Base-by-base conservation (phyloP, 2,113 vertebrate species). In the Panthera tigris region DNA sequence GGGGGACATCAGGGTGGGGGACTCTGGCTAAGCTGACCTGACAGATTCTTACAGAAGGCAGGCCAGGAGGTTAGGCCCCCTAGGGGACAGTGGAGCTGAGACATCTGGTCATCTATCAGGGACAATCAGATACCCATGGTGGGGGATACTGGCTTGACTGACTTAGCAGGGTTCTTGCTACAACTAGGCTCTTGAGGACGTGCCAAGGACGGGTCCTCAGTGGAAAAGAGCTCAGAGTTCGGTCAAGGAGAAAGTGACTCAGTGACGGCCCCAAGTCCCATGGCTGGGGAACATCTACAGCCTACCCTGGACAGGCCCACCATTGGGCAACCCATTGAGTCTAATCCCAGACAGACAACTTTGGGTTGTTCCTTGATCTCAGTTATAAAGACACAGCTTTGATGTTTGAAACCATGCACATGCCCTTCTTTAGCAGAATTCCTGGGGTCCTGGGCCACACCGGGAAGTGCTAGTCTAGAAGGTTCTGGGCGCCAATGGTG, bases 231-330 rank as follows among this genome's bases (percentile, higher is more conserved):
- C 4, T 52, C 76, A 33, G 18, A 21, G 18, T 79, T 7, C 23
- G 5, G 76, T 52, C 48, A 11, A 21, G 76, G 29, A 52, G 45
- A 52, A 45, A 66, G n/a, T 15, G 18, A 10, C 11, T 15, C 5
- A 25, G 31, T 23, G n/a, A 33, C 45, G 11, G 45, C 63, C 65
- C 15, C 14, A 14, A 31, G 55, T 48, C 36, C 41, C 57, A 29
- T 4, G 8, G 27, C 41, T 27, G n/a, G 19, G 21, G 50, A n/a
- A 23, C 0, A 2, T 19, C 36, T 18, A 3, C 10, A 11, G 9
- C 31, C n/a, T 27, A 29, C 50, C 31, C 39, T 18, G 5, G 0
- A 36, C 23, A 33, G 16, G 6, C 7, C 76, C 50, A 7, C 12
- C 10, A 7, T 9, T 5, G 1, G 2, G n/a, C 63, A 13, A 31